A percentile compares a stretch with the other conserved stretches of the same genome.
Conservation (phyloP, 2,888 invertebrate species). For the Tenthredo mesomela region DNA sequence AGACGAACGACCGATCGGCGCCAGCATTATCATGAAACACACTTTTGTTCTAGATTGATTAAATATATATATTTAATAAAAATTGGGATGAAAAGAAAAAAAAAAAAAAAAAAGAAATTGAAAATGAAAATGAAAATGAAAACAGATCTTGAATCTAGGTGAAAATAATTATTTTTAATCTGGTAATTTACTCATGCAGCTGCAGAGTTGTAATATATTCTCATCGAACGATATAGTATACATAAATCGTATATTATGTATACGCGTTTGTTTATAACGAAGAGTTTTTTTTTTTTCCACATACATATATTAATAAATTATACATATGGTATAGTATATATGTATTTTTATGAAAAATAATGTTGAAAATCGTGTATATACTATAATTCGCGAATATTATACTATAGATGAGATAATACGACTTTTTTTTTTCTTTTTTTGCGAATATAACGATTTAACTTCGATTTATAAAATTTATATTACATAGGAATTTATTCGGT, state of each 20-base stretch:
- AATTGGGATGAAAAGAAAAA: not conserved
- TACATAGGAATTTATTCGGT: not conserved
- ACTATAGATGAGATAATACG: not conserved
- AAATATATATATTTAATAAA: not conserved
- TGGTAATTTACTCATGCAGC: not conserved
- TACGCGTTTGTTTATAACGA: not conserved
- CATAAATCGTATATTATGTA: not conserved
- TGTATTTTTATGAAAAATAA: not conserved
- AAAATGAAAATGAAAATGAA: not conserved
- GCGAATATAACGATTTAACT: not conserved
- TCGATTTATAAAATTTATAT: not conserved
- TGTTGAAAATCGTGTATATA: not conserved
- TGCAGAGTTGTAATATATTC: not conserved
- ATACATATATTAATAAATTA: not conserved
- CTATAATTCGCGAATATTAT: not conserved
- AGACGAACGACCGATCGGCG: constrained; percentile 92
- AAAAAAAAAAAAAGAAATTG: not conserved
- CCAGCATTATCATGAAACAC: constrained; percentile 80
- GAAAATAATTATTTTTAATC: not conserved
- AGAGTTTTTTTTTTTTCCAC: not conserved
- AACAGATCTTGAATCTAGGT: not conserved
- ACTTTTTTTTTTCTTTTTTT: not conserved
- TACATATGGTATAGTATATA: not conserved
- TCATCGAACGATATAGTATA: not conserved
- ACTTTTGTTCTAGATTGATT: constrained; percentile 36